A percentile compares a stretch with the other conserved stretches of the same genome.
phyloP scores from a whole-genome alignment of 1,140 invertebrate species.

The Philopotamus ludificatus region DNA sequence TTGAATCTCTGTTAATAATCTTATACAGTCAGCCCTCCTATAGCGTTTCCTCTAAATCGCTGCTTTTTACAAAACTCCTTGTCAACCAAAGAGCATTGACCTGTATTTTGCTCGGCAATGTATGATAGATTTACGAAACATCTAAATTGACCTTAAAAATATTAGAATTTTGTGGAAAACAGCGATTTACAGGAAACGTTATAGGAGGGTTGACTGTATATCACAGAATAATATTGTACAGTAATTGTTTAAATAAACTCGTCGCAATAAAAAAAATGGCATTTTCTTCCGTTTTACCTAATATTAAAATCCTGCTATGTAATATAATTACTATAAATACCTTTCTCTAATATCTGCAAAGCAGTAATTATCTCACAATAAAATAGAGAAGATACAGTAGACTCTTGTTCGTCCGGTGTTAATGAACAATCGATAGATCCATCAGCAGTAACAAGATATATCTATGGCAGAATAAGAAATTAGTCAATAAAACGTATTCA shows the following conservation, averaged over 20 bases:
- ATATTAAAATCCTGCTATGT: background rate
- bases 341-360: constrained; percentile 65
- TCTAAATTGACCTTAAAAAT: no score
- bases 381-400: constrained; percentile 71
- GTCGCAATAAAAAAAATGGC: background rate
- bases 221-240: background rate
- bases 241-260: background rate
- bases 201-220: background rate
- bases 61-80: no score
- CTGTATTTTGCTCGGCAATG: no score
- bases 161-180: background rate
- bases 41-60: no score
- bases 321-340: constrained; percentile 42
- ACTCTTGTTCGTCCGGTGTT: constrained; percentile 84
- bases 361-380: constrained; percentile 80
- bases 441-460: constrained; percentile 83
- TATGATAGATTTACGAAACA: no score
- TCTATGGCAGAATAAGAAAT: constrained; percentile 41
- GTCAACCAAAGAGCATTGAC: no score
- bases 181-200: background rate
- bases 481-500: constrained; percentile 4
- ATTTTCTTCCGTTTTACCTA: background rate
- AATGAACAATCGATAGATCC: constrained; percentile 87
- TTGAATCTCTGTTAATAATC: no score
- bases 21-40: no score